Conservation (phyloP, 64 coral and sea anemone genomes). For the Orbicella faveolata region DNA sequence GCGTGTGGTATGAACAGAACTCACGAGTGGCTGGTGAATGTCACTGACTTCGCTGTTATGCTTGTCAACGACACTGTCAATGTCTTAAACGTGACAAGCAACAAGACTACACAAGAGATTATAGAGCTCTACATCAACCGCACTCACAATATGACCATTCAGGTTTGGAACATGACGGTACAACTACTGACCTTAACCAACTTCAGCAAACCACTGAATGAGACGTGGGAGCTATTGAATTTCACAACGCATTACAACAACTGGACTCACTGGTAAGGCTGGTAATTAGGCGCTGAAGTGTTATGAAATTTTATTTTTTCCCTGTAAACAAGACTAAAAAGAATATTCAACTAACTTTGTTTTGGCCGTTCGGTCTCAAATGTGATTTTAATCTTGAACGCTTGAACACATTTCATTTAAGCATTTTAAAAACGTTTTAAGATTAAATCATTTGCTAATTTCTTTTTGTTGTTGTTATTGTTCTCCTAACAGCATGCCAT, state of each 20-base stretch:
- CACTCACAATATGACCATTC: slow-evolving; percentile 27
- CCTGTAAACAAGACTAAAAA: not conserved
- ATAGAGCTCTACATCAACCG: slow-evolving; percentile 49
- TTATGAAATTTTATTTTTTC: not conserved
- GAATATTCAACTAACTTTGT: too few species aligned
- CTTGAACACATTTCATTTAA: too few species aligned
- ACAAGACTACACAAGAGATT: slow-evolving; percentile 57
- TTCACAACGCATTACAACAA: slow-evolving; percentile 50
- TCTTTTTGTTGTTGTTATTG: not conserved
- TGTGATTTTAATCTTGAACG: too few species aligned
- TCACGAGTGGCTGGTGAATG: slow-evolving; percentile 39
- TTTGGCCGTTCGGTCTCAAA: too few species aligned
- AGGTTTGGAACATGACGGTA: slow-evolving; percentile 55
- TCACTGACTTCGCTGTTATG: slow-evolving; percentile 55
- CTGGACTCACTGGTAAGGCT: slow-evolving; percentile 61
- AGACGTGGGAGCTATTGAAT: slow-evolving; percentile 49
- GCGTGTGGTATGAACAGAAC: slow-evolving; percentile 60
- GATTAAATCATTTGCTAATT: too few species aligned
- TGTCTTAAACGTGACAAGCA: slow-evolving; percentile 44
- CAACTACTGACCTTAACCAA: slow-evolving; percentile 34
- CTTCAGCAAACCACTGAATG: slow-evolving; percentile 47
- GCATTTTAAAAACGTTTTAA: too few species aligned
- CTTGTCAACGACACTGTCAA: slow-evolving; percentile 66
- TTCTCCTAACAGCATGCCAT: slow-evolving; percentile 48
- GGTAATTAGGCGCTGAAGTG: not conserved